Base-by-base conservation (phyloP, 1,140 invertebrate genomes). In the Drosophila bocki region DNA sequence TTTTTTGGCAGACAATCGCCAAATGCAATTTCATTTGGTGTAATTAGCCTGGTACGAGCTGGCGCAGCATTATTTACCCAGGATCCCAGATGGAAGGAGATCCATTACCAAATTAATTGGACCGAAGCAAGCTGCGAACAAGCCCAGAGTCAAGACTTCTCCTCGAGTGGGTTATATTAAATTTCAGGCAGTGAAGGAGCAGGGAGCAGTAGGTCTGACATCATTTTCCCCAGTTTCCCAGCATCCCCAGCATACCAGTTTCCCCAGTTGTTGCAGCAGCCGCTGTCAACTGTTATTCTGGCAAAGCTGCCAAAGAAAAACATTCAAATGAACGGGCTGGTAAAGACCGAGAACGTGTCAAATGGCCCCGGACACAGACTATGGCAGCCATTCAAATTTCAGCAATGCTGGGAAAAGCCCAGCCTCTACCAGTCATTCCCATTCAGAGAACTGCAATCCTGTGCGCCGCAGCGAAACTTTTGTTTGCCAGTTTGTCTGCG, bases 271-370 rank as follows among this genome's bases (percentile, higher is more conserved):
- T 59, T 71, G 69, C 59, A 17, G 5, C 65, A 68, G 65, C 69
- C 48, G 69, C 60, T 59, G 59, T 50, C 58, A 42, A 54, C 69
- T 57, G 33, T 41, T 39, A 59, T 70, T 58, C 65, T 58, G 22
- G 11, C 17, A 19, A 19, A 11, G 63, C 63, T 71, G 68, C 51
- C 51, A 54, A 26, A 22, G 53, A 22, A 44, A 29, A 70, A 41
- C 51, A 68, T 70, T 60, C 22, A 72, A 72, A 72, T 59, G 67
- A 54, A 39, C 19, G 33, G 37, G 2, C 69, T 72, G 42, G 44
- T 13, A 69, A 58, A 78, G 75, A 78, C 65, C 51, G 53, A 70
- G 75, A 70, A 78, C 75, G 76, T 78, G 76, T 78, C 75, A 78
- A 78, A 70, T 78, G 75, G 76, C 44, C 75, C 58, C 69, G 32